phyloP scores from a whole-genome alignment of 2,797 vertebrate genomes.

The Valencia hispanica region DNA sequence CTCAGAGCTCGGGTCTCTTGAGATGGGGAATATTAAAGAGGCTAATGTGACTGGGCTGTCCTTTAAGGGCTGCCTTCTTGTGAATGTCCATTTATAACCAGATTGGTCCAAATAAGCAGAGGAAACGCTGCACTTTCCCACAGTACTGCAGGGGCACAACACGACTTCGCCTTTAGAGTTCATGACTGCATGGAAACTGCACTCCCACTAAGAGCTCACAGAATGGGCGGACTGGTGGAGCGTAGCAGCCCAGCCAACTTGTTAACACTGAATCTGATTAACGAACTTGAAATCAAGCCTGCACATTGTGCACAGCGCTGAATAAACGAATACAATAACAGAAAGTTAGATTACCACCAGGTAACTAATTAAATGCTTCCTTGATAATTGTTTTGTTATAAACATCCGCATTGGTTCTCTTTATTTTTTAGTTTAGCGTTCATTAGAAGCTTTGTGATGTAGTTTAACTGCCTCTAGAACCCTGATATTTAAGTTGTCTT shows the following conservation, averaged over 20 bases:
- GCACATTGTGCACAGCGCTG: conserved; percentile 53
- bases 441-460: neutral
- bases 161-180: conserved; percentile 72
- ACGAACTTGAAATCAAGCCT: conserved; percentile 67
- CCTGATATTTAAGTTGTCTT: neutral
- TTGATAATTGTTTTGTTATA: neutral
- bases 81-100: conserved; percentile 83
- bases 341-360: conserved; percentile 41
- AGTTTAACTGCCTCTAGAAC: neutral
- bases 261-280: conserved; percentile 73
- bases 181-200: conserved; percentile 79
- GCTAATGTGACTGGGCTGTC: conserved; percentile 74
- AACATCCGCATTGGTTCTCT: neutral
- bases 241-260: conserved; percentile 74
- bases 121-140: conserved; percentile 84
- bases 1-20: conserved; percentile 74
- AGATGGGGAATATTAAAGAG: conserved; percentile 76
- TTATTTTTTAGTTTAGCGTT: neutral
- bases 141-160: conserved; percentile 72
- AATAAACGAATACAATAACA: conserved; percentile 34
- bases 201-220: conserved; percentile 69
- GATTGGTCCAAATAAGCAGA: conserved; percentile 79
- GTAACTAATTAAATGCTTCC: conserved; percentile 9
- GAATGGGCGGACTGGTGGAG: conserved; percentile 72
- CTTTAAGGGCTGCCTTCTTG: conserved; percentile 65